phyloP scores from a whole-genome alignment of 2,888 invertebrate genomes.

The Psylliodes chrysocephalus region DNA sequence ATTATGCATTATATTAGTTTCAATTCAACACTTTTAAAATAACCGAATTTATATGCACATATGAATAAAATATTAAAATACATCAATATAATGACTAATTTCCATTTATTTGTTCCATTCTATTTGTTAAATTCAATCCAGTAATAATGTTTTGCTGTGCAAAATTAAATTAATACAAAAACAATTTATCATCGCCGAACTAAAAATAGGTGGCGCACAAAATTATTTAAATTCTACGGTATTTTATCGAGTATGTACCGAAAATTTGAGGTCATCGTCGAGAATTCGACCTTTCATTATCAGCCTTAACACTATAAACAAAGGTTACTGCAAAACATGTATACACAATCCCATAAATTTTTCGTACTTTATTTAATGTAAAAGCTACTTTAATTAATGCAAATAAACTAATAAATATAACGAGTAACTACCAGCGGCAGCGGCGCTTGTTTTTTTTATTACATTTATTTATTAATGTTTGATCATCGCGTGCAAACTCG shows the following conservation, averaged over 20 bases:
- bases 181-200: too few species aligned
- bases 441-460: slow-evolving; percentile 7
- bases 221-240: not conserved
- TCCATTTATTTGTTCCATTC: too few species aligned
- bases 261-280: slow-evolving; percentile 7
- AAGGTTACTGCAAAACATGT: not conserved
- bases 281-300: slow-evolving; percentile 12
- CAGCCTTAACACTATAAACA: not conserved
- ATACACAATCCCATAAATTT: not conserved
- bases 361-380: not conserved
- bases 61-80: too few species aligned
- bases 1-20: too few species aligned
- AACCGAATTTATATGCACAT: too few species aligned
- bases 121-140: too few species aligned
- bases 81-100: too few species aligned
- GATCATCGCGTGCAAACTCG: slow-evolving; percentile 5
- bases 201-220: too few species aligned
- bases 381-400: slow-evolving; percentile 6
- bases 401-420: slow-evolving; percentile 6
- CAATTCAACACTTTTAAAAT: too few species aligned
- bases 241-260: not conserved
- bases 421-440: not conserved
- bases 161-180: too few species aligned
- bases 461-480: slow-evolving; percentile 13
- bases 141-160: too few species aligned